Evolutionary conservation across 1,140 invertebrate genomes (phyloP).

Genomic region (Trachymyrmex septentrionalis): DNA sequence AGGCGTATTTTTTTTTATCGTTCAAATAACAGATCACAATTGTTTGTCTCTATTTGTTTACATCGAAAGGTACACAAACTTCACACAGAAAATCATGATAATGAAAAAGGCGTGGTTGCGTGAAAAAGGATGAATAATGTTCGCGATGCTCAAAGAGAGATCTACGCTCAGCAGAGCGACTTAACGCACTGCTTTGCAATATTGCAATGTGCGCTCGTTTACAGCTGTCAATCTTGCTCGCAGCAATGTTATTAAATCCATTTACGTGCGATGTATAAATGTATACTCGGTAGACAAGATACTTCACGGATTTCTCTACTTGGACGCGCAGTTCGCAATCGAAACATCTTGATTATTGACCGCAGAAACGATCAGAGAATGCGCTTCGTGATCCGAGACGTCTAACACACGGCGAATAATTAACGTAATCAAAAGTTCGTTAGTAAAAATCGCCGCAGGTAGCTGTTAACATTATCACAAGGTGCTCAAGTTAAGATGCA

Average conservation of each 20-base stretch:
- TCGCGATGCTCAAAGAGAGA: slow-evolving; percentile 24
- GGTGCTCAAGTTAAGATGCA: background rate
- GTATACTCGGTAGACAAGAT: slow-evolving; percentile 47
- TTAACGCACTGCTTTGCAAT: slow-evolving; percentile 49
- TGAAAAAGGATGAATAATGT: slow-evolving; percentile 44
- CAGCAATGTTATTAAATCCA: slow-evolving; percentile 62
- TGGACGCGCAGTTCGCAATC: slow-evolving; percentile 42
- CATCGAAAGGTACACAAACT: slow-evolving; percentile 5
- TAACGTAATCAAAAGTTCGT: slow-evolving; percentile 58
- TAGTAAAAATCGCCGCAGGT: slow-evolving; percentile 35
- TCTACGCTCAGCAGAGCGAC: slow-evolving; percentile 17
- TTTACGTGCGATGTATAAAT: slow-evolving; percentile 55
- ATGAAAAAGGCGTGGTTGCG: slow-evolving; percentile 53
- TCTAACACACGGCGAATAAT: slow-evolving; percentile 42
- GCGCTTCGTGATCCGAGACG: slow-evolving; percentile 26
- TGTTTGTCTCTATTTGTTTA: slow-evolving; percentile 27
- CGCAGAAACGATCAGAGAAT: slow-evolving; percentile 39
- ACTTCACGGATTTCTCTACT: slow-evolving; percentile 42
- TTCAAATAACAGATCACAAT: slow-evolving; percentile 9
- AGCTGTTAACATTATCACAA: slow-evolving; percentile 10
- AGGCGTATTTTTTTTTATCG: background rate
- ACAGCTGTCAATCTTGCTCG: slow-evolving; percentile 62
- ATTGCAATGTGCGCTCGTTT: slow-evolving; percentile 57
- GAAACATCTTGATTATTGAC: slow-evolving; percentile 63
- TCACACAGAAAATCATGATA: slow-evolving; percentile 44